These are phyloP conservation scores for Drosophila quadrilineata DNA, from an alignment of 1,140 invertebrate species.

Conservation along the genomic window DNA sequence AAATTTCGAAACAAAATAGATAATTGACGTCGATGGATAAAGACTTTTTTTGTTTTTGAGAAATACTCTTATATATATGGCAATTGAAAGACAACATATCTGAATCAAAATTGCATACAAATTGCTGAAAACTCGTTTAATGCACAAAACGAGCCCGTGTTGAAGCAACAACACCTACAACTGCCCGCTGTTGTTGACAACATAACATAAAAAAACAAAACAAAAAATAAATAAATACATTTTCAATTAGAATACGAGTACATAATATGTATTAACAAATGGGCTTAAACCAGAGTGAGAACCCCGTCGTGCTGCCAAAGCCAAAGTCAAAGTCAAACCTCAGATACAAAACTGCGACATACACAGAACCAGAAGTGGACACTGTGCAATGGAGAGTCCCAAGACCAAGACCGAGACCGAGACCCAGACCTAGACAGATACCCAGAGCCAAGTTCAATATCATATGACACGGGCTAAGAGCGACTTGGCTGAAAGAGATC, in stretches of 20 bases:
- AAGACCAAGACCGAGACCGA: too few relatives aligned
- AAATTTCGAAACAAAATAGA: background rate
- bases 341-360: background rate
- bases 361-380: too few relatives aligned
- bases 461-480: conserved; percentile 57
- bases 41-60: too few relatives aligned
- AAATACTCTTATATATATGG: too few relatives aligned
- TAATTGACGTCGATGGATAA: too few relatives aligned
- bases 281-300: conserved; percentile 34
- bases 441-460: conserved; percentile 68
- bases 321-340: conserved; percentile 13
- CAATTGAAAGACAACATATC: background rate
- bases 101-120: conserved; percentile 34
- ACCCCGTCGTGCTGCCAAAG: conserved; percentile 45
- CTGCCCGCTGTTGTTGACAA: conserved; percentile 48
- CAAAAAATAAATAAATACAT: conserved; percentile 71
- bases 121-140: conserved; percentile 62
- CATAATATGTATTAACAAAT: conserved; percentile 30
- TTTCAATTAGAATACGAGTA: conserved; percentile 63
- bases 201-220: too few relatives aligned
- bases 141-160: conserved; percentile 52
- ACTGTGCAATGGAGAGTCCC: too few relatives aligned
- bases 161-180: conserved; percentile 38
- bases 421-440: conserved; percentile 19
- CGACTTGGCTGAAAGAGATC: conserved; percentile 26